Conservation (phyloP, 2,888 invertebrate genomes). For the Diploptera punctata region DNA sequence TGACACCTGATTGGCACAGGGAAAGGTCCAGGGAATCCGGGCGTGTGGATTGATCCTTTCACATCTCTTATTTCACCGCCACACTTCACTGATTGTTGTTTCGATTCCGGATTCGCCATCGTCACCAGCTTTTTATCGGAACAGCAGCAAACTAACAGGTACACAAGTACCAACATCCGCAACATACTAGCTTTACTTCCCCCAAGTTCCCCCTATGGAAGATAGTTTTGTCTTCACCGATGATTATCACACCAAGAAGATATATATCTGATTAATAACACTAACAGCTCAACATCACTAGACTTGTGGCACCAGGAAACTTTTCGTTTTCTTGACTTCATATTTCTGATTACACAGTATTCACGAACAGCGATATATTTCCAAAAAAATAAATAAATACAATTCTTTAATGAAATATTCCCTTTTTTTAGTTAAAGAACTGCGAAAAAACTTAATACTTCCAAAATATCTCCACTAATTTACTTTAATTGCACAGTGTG, state of each 20-base stretch:
- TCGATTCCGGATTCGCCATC: neutral
- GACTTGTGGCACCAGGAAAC: neutral
- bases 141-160: slow-evolving; percentile 25
- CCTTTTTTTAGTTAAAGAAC: too few species aligned
- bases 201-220: neutral
- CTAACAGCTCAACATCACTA: neutral
- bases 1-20: slow-evolving; percentile 82
- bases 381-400: too few species aligned
- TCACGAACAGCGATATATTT: too few species aligned
- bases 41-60: slow-evolving; percentile 78
- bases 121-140: neutral
- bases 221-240: neutral
- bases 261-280: neutral
- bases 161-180: slow-evolving; percentile 29
- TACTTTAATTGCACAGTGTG: too few species aligned
- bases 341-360: too few species aligned
- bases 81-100: slow-evolving; percentile 54
- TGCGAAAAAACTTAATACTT: too few species aligned
- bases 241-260: neutral
- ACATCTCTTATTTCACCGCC: slow-evolving; percentile 70
- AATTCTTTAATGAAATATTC: too few species aligned
- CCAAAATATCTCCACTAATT: too few species aligned
- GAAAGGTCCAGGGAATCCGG: slow-evolving; percentile 84
- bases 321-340: slow-evolving; percentile 32
- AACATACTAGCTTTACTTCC: slow-evolving; percentile 32